These are phyloP conservation scores for Apamea sordens DNA, from an alignment of 2,888 invertebrate genomes.

Conservation along the genomic window DNA sequence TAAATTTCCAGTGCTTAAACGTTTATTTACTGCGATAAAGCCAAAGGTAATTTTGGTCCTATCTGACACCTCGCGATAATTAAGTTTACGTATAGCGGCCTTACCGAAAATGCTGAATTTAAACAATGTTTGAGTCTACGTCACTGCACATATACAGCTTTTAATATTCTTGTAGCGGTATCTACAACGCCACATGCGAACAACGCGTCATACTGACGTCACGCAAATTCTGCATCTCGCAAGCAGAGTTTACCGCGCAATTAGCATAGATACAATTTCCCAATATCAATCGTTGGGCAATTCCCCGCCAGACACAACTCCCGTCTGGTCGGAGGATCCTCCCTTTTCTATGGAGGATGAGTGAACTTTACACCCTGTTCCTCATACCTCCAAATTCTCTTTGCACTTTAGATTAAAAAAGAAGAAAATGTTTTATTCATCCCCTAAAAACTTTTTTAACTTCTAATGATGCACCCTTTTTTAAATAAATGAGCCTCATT, in stretches of 20 bases:
- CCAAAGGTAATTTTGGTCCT: slow-evolving; percentile 5
- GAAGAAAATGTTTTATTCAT: background rate
- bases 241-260: too few species aligned
- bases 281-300: too few species aligned
- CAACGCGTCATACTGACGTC: too few species aligned
- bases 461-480: background rate
- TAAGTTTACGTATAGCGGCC: slow-evolving; percentile 8
- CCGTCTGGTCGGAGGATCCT: too few species aligned
- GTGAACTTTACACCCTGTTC: too few species aligned
- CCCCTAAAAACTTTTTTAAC: background rate
- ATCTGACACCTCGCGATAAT: slow-evolving; percentile 28
- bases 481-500: background rate
- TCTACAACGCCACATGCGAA: too few species aligned
- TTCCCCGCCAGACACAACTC: too few species aligned
- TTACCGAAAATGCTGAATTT: slow-evolving; percentile 4
- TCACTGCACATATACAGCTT: background rate
- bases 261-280: too few species aligned
- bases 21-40: slow-evolving; percentile 14
- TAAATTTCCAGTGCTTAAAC: slow-evolving; percentile 17
- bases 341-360: too few species aligned
- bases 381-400: too few species aligned
- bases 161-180: too few species aligned
- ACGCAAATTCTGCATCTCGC: too few species aligned
- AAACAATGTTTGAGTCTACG: background rate
- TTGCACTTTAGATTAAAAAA: background rate